phyloP scores from a whole-genome alignment of 1,140 invertebrate species.

The Penaeus japonicus region DNA sequence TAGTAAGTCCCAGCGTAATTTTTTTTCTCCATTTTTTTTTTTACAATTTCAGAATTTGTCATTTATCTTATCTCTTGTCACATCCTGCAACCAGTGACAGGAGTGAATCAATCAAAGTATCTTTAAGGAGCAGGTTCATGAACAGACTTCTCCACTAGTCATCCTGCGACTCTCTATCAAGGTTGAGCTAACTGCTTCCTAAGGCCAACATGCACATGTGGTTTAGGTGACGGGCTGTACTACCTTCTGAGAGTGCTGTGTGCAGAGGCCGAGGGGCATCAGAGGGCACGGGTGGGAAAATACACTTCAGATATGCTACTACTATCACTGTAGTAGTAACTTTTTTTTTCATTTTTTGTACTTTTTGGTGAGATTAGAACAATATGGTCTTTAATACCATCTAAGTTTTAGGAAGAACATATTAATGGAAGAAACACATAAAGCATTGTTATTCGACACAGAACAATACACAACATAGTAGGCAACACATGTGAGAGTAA shows the following conservation, averaged over 20 bases:
- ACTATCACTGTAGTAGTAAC: background rate
- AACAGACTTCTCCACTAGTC: too few species aligned
- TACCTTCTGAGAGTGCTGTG: slow-evolving; percentile 41
- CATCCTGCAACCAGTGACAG: too few species aligned
- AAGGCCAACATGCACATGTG: background rate
- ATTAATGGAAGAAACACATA: too few species aligned
- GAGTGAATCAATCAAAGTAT: too few species aligned
- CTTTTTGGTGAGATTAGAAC: background rate
- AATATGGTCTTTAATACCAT: background rate
- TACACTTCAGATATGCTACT: background rate
- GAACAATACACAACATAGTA: too few species aligned
- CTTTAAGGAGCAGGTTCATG: too few species aligned
- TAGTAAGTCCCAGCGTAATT: background rate
- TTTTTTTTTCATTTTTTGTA: background rate
- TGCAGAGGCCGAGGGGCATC: background rate
- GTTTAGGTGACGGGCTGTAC: background rate
- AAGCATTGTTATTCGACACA: too few species aligned
- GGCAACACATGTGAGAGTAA: too few species aligned
- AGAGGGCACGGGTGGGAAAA: background rate
- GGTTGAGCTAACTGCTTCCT: background rate
- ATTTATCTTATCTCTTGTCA: too few species aligned
- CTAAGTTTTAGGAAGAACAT: too few species aligned
- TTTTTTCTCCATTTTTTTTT: too few species aligned
- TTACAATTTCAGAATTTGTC: too few species aligned
- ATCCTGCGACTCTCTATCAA: background rate